Evolutionary conservation across 2,113 vertebrate genomes (phyloP).

Genomic region (Cettia cetti): DNA sequence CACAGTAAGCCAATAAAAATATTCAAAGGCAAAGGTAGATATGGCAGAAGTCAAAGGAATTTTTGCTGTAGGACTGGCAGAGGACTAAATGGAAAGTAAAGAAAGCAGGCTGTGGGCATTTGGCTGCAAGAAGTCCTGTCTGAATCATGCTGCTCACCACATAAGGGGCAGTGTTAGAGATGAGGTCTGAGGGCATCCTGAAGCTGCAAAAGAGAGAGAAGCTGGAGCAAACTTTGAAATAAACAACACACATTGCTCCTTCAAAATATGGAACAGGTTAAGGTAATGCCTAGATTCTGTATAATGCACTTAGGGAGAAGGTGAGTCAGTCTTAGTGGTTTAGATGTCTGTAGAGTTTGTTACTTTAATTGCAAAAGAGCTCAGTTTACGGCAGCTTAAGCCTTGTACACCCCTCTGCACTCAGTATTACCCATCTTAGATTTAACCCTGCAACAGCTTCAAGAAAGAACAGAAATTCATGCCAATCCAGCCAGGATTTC

Average conservation of each 20-base stretch:
- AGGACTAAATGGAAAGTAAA: neutral
- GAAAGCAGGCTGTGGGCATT: neutral
- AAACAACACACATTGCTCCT: neutral
- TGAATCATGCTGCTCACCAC: neutral
- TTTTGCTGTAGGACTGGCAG: neutral
- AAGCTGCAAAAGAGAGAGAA: neutral
- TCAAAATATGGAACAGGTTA: neutral
- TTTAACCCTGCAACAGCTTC: neutral
- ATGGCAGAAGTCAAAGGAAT: neutral
- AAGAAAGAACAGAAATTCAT: neutral
- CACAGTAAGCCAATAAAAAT: neutral
- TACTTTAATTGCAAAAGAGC: neutral
- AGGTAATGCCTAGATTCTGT: neutral
- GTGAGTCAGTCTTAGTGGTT: neutral
- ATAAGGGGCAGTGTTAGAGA: neutral
- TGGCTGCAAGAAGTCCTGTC: neutral
- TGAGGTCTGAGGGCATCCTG: neutral
- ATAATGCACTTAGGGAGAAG: neutral
- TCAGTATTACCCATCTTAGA: neutral
- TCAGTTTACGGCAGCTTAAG: neutral
- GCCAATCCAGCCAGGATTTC: slow-evolving; percentile 3
- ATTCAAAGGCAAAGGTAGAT: neutral
- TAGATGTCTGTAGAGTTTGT: neutral
- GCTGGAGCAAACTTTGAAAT: neutral
- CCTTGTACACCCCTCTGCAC: neutral